Evolutionary conservation across 2,888 invertebrate species (phyloP).

Genomic region (Metacarcinus magister): DNA sequence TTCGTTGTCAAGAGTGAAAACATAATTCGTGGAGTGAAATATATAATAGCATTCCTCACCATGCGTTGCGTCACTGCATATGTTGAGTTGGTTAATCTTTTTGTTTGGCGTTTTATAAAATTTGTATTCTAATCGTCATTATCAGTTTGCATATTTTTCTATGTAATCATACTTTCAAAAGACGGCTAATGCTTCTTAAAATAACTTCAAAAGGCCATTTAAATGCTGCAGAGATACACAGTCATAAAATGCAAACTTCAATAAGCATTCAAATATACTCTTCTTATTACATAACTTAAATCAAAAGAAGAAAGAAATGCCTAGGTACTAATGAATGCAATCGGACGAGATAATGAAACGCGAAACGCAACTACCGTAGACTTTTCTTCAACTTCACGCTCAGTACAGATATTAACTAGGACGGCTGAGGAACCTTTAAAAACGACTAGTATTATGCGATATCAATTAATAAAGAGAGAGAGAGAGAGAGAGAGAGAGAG

Average conservation of each 20-base stretch:
- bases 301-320: neutral
- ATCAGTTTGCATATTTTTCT: neutral
- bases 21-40: neutral
- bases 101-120: neutral
- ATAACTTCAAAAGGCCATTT: no score
- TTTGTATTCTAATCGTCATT: neutral
- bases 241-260: no score
- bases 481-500: no score
- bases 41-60: neutral
- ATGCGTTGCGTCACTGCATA: neutral
- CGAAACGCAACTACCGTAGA: neutral
- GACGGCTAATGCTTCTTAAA: no score
- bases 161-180: neutral
- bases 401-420: no score
- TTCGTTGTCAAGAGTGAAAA: neutral
- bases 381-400: neutral
- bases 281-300: neutral
- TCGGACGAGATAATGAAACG: neutral
- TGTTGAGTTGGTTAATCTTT: neutral
- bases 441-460: no score
- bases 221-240: no score
- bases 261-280: neutral
- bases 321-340: neutral
- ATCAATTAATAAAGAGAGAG: no score
- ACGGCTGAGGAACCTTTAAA: no score